A percentile compares a stretch with the other conserved stretches of the same genome.
phyloP scores from a whole-genome alignment of 30 jellyfish, hydroid and myxozoan species.

The Aurelia sp. region DNA sequence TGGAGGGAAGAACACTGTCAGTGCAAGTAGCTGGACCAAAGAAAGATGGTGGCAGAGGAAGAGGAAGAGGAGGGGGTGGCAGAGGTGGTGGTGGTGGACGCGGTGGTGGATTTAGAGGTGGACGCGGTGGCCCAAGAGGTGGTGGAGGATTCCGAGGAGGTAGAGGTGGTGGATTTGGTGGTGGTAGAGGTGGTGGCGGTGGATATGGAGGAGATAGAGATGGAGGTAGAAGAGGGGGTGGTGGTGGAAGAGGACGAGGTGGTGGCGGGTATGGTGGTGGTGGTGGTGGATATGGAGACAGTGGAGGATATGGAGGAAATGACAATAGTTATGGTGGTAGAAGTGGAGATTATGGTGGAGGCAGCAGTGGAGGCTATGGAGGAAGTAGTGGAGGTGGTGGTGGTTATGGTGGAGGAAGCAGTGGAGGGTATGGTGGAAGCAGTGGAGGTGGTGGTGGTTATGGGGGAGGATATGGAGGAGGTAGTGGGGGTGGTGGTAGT shows the following conservation, averaged over 20 bases:
- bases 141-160: conserved; percentile 48
- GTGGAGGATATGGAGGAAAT: conserved; percentile 14
- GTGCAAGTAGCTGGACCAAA: conserved; percentile 74
- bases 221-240: conserved; percentile 56
- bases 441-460: conserved; percentile 36
- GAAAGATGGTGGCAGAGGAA: conserved; percentile 77
- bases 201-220: conserved; percentile 68
- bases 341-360: not conserved
- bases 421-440: conserved; percentile 35
- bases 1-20: conserved; percentile 59
- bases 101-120: conserved; percentile 74
- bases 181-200: conserved; percentile 12
- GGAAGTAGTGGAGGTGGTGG: conserved; percentile 42
- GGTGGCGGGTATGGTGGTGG: conserved; percentile 56
- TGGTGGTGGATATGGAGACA: not conserved
- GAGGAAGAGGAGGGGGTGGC: conserved; percentile 82
- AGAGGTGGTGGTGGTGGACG: conserved; percentile 76
- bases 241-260: conserved; percentile 65
- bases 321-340: conserved; percentile 3
- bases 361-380: conserved; percentile 24
- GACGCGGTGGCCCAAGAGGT: conserved; percentile 76
- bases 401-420: conserved; percentile 17
- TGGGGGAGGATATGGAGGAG: conserved; percentile 17
- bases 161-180: conserved; percentile 37
- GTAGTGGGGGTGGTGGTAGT: conserved; percentile 27